Base-by-base conservation (phyloP, 2,888 invertebrate species). In the Punctoribates punctum region DNA sequence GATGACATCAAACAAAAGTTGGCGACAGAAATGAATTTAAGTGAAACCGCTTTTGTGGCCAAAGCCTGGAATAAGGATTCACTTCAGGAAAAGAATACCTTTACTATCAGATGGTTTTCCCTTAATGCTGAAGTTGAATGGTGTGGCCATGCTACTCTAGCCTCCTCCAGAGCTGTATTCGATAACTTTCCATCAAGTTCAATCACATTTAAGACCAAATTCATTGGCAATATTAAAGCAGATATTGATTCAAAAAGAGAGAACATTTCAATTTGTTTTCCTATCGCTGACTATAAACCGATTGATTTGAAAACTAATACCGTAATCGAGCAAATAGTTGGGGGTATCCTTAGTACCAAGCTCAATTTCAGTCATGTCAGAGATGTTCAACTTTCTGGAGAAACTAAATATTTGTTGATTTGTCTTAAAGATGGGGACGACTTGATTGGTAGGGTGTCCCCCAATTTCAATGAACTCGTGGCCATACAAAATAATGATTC, bases 111-210 rank as follows among this genome's bases (percentile, higher is more conserved):
- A 13, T 87, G 87, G 87, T 87, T 87, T 81, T 87, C 87, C 3
- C 87, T 87, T 5, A 83, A 82, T 0, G 83, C 81, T 51, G 87
- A 87, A 80, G 86, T 87, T 0, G 81, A 83, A 3, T 83, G 87
- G 1, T 87, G 87, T 82, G 87, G 87, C 2, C 87, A 87, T 81
- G 87, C 86, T 2, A 87, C 87, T 2, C 81, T 87, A 48, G 86
- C 87, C 0, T 83, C 87, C 87, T 9, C 84, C 85, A 51, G 85
- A 84, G 1, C 81, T 87, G 1, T 85, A 85, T 81, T 23, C 8
- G 20, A 20, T 20, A 20, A 25, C 9, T 9, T 6, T 3, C 20
- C 72, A n/a, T 38, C 8, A 5, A 6, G 38, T 34, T 8, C 34
- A 6, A 34, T 34, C 15, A 74, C 15, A 6, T 73, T 54, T 25